Conservation (phyloP, 2,113 vertebrate species). For the Dipodomys spectabilis region DNA sequence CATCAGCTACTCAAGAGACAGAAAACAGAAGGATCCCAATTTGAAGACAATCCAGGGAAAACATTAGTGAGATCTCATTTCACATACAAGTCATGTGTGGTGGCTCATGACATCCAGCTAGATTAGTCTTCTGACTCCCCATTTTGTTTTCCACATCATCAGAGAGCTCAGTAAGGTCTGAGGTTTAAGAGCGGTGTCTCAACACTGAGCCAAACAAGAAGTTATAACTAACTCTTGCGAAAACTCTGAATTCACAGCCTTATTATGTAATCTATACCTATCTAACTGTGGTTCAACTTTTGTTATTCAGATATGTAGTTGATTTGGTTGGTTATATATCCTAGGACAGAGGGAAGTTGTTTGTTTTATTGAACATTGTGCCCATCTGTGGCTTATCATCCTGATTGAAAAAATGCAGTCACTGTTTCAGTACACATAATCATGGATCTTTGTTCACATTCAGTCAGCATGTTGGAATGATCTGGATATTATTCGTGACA, state of each 20-base stretch:
- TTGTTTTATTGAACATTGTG: neutral
- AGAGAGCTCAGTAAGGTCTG: neutral
- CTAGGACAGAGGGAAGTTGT: neutral
- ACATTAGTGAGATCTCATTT: too few species aligned
- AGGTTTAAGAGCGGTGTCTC: neutral
- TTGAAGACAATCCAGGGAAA: too few species aligned
- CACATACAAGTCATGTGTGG: too few species aligned
- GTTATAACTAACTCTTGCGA: neutral
- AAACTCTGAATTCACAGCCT: neutral
- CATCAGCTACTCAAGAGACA: too few species aligned
- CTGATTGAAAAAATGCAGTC: neutral
- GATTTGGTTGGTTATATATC: neutral
- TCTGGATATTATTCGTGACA: neutral
- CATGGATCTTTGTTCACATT: neutral
- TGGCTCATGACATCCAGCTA: too few species aligned
- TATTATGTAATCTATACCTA: conserved; percentile 17
- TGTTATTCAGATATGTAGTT: neutral
- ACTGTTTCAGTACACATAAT: conserved; percentile 34
- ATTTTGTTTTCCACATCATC: rapidly evolving
- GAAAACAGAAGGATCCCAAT: too few species aligned
- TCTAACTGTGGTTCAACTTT: neutral
- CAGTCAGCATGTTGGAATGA: conserved; percentile 25
- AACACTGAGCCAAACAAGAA: neutral
- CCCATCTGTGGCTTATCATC: neutral
- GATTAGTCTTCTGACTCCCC: neutral